Percentiles rank a stretch among this genome's conserved stretches.
Conservation (phyloP, 1,140 invertebrate species). For the Bombus impatiens region DNA sequence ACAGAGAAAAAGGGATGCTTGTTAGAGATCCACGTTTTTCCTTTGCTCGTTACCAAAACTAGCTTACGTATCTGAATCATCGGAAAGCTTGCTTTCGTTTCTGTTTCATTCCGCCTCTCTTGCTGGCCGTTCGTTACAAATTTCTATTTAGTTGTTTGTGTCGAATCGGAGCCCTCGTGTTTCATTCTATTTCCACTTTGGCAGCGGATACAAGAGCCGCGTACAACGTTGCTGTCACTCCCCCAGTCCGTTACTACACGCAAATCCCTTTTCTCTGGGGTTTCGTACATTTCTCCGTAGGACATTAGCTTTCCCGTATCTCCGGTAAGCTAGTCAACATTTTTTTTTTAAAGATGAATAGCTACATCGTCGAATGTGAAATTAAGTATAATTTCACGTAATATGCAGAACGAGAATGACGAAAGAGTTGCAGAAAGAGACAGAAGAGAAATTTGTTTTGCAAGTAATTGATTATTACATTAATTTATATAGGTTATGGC, state of each 20-base stretch:
- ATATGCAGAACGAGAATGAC: background rate
- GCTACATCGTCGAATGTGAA: background rate
- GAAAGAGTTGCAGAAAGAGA: too few species aligned
- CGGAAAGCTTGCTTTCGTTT: background rate
- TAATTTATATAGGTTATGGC: background rate
- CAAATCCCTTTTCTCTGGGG: background rate
- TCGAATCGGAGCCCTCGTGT: conserved; percentile 11
- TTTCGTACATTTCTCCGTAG: background rate
- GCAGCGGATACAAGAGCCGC: background rate
- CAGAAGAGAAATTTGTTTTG: too few species aligned
- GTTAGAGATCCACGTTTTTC: conserved; percentile 25
- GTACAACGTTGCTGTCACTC: background rate
- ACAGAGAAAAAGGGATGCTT: conserved; percentile 12
- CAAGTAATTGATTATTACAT: background rate
- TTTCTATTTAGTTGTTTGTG: conserved; percentile 24
- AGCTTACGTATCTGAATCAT: conserved; percentile 26
- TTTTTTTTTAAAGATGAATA: background rate
- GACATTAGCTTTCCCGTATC: background rate
- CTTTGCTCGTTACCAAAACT: conserved; percentile 31
- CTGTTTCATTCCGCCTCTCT: background rate
- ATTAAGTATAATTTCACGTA: background rate
- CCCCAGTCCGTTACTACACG: background rate
- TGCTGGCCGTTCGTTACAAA: conserved; percentile 12
- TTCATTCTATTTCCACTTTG: conserved; percentile 44
- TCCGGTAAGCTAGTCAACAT: background rate